Evolutionary conservation across 1,140 invertebrate genomes (phyloP), one percentile per base, ranked within the genome.

Genomic region (Colletes latitarsis): DNA sequence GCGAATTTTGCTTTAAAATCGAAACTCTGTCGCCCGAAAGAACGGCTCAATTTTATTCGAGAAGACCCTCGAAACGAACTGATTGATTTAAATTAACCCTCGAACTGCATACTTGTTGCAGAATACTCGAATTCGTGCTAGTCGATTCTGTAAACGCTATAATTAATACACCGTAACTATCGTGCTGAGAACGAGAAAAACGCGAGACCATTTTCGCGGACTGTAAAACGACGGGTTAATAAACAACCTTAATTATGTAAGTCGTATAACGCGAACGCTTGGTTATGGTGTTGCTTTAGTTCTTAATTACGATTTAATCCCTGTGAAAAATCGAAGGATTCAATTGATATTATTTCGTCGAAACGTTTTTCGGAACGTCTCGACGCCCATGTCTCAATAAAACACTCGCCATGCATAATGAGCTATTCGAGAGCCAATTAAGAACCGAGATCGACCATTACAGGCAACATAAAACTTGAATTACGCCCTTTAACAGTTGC

Each of bases 391-490:
- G 49, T 77, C 46, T 77, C 21, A 30, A 71, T 77, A 77, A 77
- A 77, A 77, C 67, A n/a, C 57, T 77, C 70, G 46, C 49, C 57
- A 12, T 3, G 30, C 30, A 52, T 62, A 77, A 77, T 43, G 67
- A 67, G 30, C 41, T 46, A 53, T 52, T n/a, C 60, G 52, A 52
- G n/a, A 21, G n/a, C 76, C 76, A 77, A 77, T 77, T 71, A 77
- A 60, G 70, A 60, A 39, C 57, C 43, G 58, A 53, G 76, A 49
- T 62, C 10, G 76, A 30, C 46, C 68, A 58, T 77, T 49, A 60
- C 55, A 19, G 9, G 21, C 66, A 9, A 19, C 76, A 39, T 77
- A 77, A 77, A 77, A 77, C 76, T 71, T 70, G 76, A 67, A 77
- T 71, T 71, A 63, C 49, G 19, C 67, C 49, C 68, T 43, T 57